Base-by-base conservation (phyloP, 2,888 invertebrate species). In the Thereva unica region DNA sequence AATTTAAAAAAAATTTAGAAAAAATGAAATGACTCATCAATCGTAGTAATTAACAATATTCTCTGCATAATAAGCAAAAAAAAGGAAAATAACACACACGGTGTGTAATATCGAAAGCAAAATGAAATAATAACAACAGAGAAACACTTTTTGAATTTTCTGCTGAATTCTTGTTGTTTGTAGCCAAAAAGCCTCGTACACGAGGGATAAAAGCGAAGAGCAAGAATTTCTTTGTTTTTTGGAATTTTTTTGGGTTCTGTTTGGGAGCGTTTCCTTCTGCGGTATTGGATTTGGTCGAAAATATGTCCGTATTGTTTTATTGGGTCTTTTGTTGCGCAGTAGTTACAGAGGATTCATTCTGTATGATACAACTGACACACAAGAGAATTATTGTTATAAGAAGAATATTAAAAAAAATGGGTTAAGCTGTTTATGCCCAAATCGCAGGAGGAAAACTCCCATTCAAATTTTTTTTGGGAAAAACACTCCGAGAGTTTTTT, bases 361-460 rank as follows among this genome's bases (percentile, higher is more conserved):
- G 23, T 23, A 23, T 23, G 23, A 23, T 57, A n/a, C n/a, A n/a
- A n/a, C n/a, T n/a, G 42, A 35, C 35, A 10, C 38, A 9, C 54
- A 38, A 41, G 40, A 34, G 42, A 41, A 47, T 40, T 12, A 12
- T 59, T 12, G 38, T 5, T 41, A 49, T 4, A 5, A 55, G 7
- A 35, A 38, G 35, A 12, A 9, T 45, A 38, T 59, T n/a, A n/a
- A n/a, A n/a, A 35, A 38, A 4, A 37, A 38, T 41, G 45, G 45
- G 45, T 45, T 59, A 47, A 47, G 45, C 7, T 59, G 35, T 8
- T 37, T 4, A 23, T 47, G 59, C 49, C 49, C 59, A 49, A 49
- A 59, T 59, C 45, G 37, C 47, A 59, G 59, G 59, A 59, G 49
- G 49, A 45, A 59, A 47, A 49, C 59, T 59, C 59, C 59, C 59